Percentiles rank a stretch among this genome's conserved stretches.
phyloP scores from a whole-genome alignment of 2,888 invertebrate genomes.

The Melipona beecheii region DNA sequence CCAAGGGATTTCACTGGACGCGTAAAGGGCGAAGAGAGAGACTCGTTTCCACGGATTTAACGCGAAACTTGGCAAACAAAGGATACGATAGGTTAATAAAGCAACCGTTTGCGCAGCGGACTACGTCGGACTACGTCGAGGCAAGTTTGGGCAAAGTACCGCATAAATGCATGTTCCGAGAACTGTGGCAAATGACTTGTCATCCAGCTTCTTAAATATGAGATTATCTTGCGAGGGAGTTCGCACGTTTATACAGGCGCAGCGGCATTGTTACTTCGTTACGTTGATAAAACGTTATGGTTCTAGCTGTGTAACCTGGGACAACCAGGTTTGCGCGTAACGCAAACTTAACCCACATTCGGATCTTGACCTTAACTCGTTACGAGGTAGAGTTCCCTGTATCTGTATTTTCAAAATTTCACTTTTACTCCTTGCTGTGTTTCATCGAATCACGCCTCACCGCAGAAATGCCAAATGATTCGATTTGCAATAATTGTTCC shows the following conservation, averaged over 20 bases:
- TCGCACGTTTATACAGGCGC: background rate
- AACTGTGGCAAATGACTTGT: background rate
- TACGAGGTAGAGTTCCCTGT: too few relatives aligned
- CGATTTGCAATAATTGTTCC: too few relatives aligned
- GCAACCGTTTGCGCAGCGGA: slow-evolving; percentile 16
- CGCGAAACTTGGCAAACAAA: slow-evolving; percentile 14
- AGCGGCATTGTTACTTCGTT: background rate
- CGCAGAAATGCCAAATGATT: too few relatives aligned
- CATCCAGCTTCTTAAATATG: background rate
- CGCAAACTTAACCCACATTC: background rate
- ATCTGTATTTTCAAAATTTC: too few relatives aligned
- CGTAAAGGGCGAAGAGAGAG: slow-evolving; percentile 15
- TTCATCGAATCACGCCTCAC: too few relatives aligned
- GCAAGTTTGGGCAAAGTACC: slow-evolving; percentile 8
- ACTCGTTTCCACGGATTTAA: slow-evolving; percentile 27
- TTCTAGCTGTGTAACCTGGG: background rate
- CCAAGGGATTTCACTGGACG: slow-evolving; percentile 32
- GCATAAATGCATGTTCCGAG: background rate
- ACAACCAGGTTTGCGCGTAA: background rate
- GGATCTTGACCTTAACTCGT: too few relatives aligned
- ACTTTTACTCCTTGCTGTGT: too few relatives aligned
- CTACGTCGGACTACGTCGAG: slow-evolving; percentile 12
- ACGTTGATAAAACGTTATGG: background rate
- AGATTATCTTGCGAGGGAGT: slow-evolving; percentile 3
- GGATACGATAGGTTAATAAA: slow-evolving; percentile 16